Conservation (phyloP, 2,113 vertebrate species). For the Apistogramma diplotaenia region DNA sequence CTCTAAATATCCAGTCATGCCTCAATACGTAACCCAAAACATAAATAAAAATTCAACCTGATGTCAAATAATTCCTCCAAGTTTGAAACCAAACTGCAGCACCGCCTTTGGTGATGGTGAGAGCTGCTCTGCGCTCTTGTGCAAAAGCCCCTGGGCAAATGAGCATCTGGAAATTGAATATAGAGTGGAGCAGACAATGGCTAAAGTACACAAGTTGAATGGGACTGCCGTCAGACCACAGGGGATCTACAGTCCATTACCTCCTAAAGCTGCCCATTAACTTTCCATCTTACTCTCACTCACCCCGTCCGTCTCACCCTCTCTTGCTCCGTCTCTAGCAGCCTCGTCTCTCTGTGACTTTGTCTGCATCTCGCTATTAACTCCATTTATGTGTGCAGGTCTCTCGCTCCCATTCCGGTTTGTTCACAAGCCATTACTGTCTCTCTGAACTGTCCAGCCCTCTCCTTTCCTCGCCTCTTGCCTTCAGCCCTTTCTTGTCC, state of each 20-base stretch:
- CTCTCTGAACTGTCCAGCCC: background rate
- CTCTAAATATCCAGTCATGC: background rate
- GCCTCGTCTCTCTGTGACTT: background rate
- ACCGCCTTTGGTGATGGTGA: background rate
- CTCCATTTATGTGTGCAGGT: conserved; percentile 11
- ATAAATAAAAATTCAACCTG: background rate
- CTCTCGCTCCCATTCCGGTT: background rate
- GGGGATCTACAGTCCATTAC: conserved; percentile 70
- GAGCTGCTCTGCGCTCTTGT: conserved; percentile 9
- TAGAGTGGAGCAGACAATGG: conserved; percentile 47
- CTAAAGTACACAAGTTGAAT: conserved; percentile 54
- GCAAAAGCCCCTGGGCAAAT: conserved; percentile 14
- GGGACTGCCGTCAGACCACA: conserved; percentile 49
- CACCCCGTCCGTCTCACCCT: conserved; percentile 19
- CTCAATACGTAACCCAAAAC: background rate
- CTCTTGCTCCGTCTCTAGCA: background rate
- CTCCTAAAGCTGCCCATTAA: conserved; percentile 63
- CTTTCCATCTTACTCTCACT: conserved; percentile 34
- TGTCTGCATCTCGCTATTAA: background rate
- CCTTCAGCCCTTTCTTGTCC: background rate
- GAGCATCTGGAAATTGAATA: conserved; percentile 57
- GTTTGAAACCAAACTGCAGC: background rate
- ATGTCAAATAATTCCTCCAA: background rate
- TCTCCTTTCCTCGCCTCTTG: background rate
- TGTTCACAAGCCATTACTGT: background rate